These are phyloP conservation scores for Yponomeuta cagnagella DNA, from an alignment of 2,888 invertebrate genomes.

Conservation along the genomic window DNA sequence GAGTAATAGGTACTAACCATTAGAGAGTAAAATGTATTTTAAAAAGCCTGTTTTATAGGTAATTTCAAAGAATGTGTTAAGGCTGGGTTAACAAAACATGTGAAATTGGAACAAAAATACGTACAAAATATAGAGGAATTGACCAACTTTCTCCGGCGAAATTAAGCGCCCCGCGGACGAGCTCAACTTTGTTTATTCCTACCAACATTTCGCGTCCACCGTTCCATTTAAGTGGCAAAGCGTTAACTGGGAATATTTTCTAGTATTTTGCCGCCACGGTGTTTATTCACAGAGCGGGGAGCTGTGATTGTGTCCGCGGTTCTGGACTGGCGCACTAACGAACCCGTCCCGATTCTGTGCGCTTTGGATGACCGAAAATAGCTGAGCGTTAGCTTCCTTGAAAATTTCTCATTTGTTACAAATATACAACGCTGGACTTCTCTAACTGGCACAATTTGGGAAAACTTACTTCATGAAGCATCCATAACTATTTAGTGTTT, in stretches of 20 bases:
- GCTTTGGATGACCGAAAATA: background rate
- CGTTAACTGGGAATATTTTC: background rate
- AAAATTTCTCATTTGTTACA: no score
- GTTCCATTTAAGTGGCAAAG: background rate
- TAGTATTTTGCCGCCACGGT: background rate
- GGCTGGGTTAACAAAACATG: no score
- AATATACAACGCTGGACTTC: no score
- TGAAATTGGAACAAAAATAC: no score
- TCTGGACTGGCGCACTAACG: conserved; percentile 2
- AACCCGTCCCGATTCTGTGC: background rate
- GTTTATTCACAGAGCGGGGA: background rate
- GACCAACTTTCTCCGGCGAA: background rate
- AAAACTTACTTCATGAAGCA: no score
- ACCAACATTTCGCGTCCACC: background rate
- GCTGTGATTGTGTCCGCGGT: conserved; percentile 7
- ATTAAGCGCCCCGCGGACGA: background rate
- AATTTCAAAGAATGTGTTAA: no score
- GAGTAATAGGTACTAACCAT: no score
- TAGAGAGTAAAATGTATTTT: no score
- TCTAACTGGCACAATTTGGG: no score
- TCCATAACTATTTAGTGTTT: no score
- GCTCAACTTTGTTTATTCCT: background rate
- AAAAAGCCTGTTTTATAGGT: no score
- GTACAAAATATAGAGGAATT: no score
- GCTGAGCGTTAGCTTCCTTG: background rate